Percentiles rank a stretch among this genome's conserved stretches.
Evolutionary conservation across 2,797 vertebrate species (phyloP).

Genomic region (Phalanger gymnotis): DNA sequence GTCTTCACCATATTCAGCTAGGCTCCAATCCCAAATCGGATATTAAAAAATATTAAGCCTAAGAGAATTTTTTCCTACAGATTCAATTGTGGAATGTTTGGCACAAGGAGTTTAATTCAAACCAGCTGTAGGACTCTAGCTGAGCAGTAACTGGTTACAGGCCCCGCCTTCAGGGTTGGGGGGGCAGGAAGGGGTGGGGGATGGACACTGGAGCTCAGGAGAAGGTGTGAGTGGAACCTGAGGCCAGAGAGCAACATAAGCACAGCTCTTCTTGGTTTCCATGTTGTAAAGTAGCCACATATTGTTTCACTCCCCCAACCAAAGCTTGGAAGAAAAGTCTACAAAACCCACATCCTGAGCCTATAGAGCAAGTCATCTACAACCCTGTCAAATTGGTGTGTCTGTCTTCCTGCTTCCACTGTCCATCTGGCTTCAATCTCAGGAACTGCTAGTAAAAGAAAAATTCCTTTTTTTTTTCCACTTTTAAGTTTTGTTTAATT

Average conservation of each 20-base stretch:
- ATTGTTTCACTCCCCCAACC: constrained; percentile 49
- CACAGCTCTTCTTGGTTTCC: constrained; percentile 14
- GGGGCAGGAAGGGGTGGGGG: too few relatives aligned
- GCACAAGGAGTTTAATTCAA: constrained; percentile 55
- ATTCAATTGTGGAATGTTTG: constrained; percentile 67
- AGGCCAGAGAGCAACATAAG: not conserved
- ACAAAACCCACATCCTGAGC: constrained; percentile 37
- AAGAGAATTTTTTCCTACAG: constrained; percentile 41
- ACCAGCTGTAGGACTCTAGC: constrained; percentile 56
- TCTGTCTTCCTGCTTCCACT: not conserved
- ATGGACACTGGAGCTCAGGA: constrained; percentile 48
- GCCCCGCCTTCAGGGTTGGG: too few relatives aligned
- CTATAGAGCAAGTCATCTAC: constrained; percentile 19
- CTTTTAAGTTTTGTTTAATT: constrained; percentile 48
- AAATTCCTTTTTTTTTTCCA: constrained; percentile 46
- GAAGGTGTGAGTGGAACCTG: constrained; percentile 42
- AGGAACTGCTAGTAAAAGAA: constrained; percentile 44
- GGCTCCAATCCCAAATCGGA: constrained; percentile 62
- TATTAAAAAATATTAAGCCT: constrained; percentile 63
- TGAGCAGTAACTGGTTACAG: constrained; percentile 14
- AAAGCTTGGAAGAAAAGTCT: constrained; percentile 37
- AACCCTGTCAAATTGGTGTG: constrained; percentile 7
- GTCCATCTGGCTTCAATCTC: constrained; percentile 40
- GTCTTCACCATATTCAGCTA: constrained; percentile 34
- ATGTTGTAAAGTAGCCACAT: constrained; percentile 37